Evolutionary conservation across 2,113 vertebrate genomes (phyloP).

Genomic region (Pseudonaja textilis): DNA sequence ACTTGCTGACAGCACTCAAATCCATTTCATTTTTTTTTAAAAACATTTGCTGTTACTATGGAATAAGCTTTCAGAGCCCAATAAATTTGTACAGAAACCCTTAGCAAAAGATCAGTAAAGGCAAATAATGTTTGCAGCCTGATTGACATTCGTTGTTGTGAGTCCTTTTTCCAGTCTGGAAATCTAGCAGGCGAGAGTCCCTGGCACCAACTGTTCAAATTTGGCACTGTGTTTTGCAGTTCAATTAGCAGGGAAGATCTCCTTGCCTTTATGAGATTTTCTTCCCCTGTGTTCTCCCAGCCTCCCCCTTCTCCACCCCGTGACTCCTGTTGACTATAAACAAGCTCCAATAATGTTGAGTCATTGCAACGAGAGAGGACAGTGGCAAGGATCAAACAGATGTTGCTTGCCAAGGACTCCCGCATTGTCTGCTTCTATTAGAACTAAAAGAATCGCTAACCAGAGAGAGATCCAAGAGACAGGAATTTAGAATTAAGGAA

Average conservation of each 20-base stretch:
- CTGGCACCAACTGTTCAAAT: conserved; percentile 18
- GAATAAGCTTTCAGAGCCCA: not conserved
- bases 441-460: no score
- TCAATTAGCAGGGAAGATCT: not conserved
- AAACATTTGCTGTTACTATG: not conserved
- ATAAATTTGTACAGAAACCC: not conserved
- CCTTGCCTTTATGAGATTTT: not conserved
- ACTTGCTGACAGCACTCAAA: not conserved
- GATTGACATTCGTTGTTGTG: not conserved
- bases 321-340: conserved; percentile 10
- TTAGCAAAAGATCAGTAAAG: not conserved
- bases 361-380: conserved; percentile 7
- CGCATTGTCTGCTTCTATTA: not conserved
- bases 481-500: not conserved
- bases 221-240: not conserved
- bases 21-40: not conserved
- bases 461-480: not conserved
- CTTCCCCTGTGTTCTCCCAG: not conserved
- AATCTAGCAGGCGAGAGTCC: not conserved
- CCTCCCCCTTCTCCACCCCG: not conserved
- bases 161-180: not conserved
- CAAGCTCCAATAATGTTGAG: not conserved
- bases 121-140: not conserved
- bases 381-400: not conserved
- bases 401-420: not conserved